Conservation (phyloP, 2,113 vertebrate species). For the Chroicocephalus ridibundus region DNA sequence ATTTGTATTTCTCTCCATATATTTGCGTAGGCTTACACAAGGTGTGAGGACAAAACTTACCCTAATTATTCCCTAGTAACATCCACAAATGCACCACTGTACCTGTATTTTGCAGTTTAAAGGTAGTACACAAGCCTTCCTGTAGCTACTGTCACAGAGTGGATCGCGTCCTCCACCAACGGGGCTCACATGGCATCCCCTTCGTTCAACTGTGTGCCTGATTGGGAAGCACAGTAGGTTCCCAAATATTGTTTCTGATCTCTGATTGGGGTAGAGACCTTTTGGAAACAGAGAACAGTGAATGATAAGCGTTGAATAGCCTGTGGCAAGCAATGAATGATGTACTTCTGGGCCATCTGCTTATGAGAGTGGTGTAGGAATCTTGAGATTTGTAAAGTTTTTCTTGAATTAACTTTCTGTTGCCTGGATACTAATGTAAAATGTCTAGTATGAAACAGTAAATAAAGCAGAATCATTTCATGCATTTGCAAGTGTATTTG, state of each 20-base stretch:
- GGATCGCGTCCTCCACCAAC: neutral
- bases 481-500: neutral
- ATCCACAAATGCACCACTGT: neutral
- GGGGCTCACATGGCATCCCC: neutral
- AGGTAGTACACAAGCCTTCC: neutral
- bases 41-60: neutral
- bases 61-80: neutral
- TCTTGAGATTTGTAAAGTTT: neutral
- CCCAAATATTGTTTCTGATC: neutral
- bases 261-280: neutral
- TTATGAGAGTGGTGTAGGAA: neutral
- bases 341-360: neutral
- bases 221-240: neutral
- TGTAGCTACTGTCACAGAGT: neutral
- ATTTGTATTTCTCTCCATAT: neutral
- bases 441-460: neutral
- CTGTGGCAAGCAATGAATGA: neutral
- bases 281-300: neutral
- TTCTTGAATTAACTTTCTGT: slow-evolving; percentile 38
- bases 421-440: slow-evolving; percentile 31
- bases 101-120: neutral
- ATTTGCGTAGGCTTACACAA: neutral
- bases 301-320: neutral
- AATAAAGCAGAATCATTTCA: neutral
- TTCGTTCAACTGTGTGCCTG: neutral